Conservation (phyloP, 1,140 invertebrate species). For the Drosophila jambulina region DNA sequence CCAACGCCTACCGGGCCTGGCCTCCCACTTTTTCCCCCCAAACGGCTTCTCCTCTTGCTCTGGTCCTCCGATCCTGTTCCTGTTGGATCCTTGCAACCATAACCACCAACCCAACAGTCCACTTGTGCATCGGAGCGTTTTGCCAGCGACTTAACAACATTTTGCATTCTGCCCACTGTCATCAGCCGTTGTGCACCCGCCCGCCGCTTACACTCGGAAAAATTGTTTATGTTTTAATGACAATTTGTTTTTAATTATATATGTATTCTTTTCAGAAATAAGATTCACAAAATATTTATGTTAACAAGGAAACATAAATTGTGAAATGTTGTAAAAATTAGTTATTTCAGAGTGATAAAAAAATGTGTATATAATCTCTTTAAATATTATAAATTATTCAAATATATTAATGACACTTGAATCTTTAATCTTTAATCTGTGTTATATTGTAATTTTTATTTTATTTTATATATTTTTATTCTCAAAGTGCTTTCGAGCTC, state of each 20-base stretch:
- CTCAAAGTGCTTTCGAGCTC: background rate
- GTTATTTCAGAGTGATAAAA: too few relatives aligned
- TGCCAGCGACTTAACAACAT: conserved; percentile 54
- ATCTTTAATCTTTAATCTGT: too few relatives aligned
- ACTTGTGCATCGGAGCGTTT: conserved; percentile 53
- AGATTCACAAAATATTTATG: too few relatives aligned
- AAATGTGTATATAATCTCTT: too few relatives aligned
- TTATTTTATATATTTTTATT: background rate
- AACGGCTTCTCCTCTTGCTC: background rate
- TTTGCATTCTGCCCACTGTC: conserved; percentile 55
- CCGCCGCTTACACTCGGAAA: background rate
- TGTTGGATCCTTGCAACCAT: conserved; percentile 25
- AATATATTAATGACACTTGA: too few relatives aligned
- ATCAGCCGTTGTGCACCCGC: conserved; percentile 35
- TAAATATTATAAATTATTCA: too few relatives aligned
- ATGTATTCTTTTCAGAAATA: background rate
- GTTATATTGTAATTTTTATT: too few relatives aligned
- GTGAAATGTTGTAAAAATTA: too few relatives aligned
- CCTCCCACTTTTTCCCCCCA: background rate
- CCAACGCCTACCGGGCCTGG: conserved; percentile 22
- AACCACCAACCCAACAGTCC: conserved; percentile 52
- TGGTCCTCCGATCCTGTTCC: conserved; percentile 6
- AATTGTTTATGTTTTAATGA: too few relatives aligned
- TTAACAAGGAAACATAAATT: too few relatives aligned
- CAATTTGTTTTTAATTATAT: background rate